Conservation (phyloP, 2,797 vertebrate genomes). For the Arrhamphus sclerolepis region DNA sequence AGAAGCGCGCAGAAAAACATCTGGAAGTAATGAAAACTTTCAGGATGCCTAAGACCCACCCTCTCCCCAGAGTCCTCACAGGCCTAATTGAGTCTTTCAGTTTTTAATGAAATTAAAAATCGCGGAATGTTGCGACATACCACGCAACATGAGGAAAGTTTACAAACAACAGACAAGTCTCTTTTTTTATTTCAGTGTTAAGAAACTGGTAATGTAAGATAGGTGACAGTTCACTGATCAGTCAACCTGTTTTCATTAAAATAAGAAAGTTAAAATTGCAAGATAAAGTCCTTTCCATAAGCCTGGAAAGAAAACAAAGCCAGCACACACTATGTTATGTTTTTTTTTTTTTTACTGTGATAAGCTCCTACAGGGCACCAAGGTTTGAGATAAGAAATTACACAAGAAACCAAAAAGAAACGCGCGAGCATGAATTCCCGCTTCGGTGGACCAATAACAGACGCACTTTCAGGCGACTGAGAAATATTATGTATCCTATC, state of each 20-base stretch:
- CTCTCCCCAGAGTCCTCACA: slow-evolving; percentile 75
- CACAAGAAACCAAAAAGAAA: not conserved
- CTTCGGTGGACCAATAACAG: too few species aligned
- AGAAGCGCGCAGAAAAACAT: slow-evolving; percentile 72
- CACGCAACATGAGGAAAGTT: slow-evolving; percentile 15
- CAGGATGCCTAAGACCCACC: slow-evolving; percentile 77
- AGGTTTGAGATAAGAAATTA: too few species aligned
- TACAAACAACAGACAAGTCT: slow-evolving; percentile 6
- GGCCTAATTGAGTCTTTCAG: slow-evolving; percentile 45
- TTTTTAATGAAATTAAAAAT: slow-evolving; percentile 39
- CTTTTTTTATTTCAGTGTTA: too few species aligned
- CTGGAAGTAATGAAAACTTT: slow-evolving; percentile 83
- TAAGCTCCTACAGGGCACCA: not conserved
- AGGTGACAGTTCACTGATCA: not conserved
- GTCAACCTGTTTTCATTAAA: slow-evolving; percentile 1
- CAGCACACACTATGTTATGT: not conserved
- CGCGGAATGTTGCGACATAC: slow-evolving; percentile 15
- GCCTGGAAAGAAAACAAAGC: slow-evolving; percentile 5
- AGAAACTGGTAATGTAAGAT: too few species aligned
- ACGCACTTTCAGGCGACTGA: not conserved
- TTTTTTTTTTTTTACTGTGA: slow-evolving; percentile 6
- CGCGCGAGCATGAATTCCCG: too few species aligned
- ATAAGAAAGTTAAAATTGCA: slow-evolving; percentile 17
- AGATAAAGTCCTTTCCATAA: not conserved
- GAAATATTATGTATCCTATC: not conserved